phyloP scores from a whole-genome alignment of 2,797 vertebrate species.

The Sebastes kiyomatsui region DNA sequence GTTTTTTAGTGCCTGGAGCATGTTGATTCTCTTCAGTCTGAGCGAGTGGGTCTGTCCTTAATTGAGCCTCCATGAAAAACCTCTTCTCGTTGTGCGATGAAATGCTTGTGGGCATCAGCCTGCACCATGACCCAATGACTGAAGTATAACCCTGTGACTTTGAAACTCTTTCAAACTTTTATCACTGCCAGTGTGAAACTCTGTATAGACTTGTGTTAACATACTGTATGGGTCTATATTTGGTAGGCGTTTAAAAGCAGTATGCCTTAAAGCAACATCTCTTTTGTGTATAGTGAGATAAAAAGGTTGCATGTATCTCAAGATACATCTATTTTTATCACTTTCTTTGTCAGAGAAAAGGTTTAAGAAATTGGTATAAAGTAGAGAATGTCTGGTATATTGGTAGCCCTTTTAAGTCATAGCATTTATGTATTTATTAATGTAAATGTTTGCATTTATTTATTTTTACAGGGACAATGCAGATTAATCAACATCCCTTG shows the following conservation, averaged over 20 bases:
- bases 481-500: neutral
- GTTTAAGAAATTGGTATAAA: neutral
- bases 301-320: slow-evolving; percentile 4
- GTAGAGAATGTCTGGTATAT: neutral
- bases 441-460: neutral
- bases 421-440: neutral
- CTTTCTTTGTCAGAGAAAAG: neutral
- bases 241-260: slow-evolving; percentile 17
- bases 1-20: slow-evolving; percentile 56
- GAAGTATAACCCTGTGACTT: slow-evolving; percentile 53
- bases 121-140: slow-evolving; percentile 48
- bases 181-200: slow-evolving; percentile 29
- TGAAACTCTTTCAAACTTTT: slow-evolving; percentile 62
- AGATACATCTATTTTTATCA: neutral
- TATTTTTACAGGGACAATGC: neutral
- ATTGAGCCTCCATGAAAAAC: slow-evolving; percentile 68
- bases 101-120: slow-evolving; percentile 55
- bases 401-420: neutral
- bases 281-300: slow-evolving; percentile 5
- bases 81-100: slow-evolving; percentile 21
- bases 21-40: slow-evolving; percentile 50
- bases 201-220: slow-evolving; percentile 21
- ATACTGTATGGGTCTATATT: slow-evolving; percentile 27
- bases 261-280: slow-evolving; percentile 30
- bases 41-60: slow-evolving; percentile 57